These are phyloP conservation scores for Karalla daura DNA, from an alignment of 2,797 vertebrate genomes.

Conservation along the genomic window DNA sequence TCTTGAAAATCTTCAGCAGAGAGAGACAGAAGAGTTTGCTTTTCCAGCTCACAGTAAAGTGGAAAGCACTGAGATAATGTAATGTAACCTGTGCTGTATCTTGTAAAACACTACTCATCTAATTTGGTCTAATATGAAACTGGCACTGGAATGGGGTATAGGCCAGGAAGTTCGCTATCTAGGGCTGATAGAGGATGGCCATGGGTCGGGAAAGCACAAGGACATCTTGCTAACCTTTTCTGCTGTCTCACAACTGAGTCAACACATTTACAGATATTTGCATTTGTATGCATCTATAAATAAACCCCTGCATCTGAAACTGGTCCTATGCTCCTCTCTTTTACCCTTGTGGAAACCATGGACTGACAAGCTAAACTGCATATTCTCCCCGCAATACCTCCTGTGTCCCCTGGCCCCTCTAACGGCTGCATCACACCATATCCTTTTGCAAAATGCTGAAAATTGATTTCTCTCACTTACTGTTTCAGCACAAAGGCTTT, in stretches of 20 bases:
- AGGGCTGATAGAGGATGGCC: slow-evolving; percentile 39
- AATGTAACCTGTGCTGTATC: slow-evolving; percentile 42
- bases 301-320: slow-evolving; percentile 53
- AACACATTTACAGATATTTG: slow-evolving; percentile 50
- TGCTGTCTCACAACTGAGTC: slow-evolving; percentile 43
- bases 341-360: slow-evolving; percentile 13
- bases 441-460: slow-evolving; percentile 59
- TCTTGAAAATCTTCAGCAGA: slow-evolving; percentile 53
- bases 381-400: slow-evolving; percentile 12
- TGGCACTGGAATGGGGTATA: slow-evolving; percentile 58
- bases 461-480: slow-evolving; percentile 57
- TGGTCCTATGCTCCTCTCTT: slow-evolving; percentile 27
- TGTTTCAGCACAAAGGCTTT: slow-evolving; percentile 49
- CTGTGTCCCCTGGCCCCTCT: slow-evolving; percentile 20
- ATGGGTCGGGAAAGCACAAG: slow-evolving; percentile 27
- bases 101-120: slow-evolving; percentile 57
- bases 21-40: slow-evolving; percentile 36
- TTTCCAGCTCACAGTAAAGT: slow-evolving; percentile 40
- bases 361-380: slow-evolving; percentile 12
- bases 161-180: slow-evolving; percentile 38
- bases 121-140: slow-evolving; percentile 60
- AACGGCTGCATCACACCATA: slow-evolving; percentile 54
- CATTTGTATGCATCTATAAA: slow-evolving; percentile 65
- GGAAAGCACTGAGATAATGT: slow-evolving; percentile 50
- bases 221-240: slow-evolving; percentile 21